Evolutionary conservation across 1,140 invertebrate genomes (phyloP), one percentile per base, ranked within the genome.

Genomic region (Steinernema khuongi): DNA sequence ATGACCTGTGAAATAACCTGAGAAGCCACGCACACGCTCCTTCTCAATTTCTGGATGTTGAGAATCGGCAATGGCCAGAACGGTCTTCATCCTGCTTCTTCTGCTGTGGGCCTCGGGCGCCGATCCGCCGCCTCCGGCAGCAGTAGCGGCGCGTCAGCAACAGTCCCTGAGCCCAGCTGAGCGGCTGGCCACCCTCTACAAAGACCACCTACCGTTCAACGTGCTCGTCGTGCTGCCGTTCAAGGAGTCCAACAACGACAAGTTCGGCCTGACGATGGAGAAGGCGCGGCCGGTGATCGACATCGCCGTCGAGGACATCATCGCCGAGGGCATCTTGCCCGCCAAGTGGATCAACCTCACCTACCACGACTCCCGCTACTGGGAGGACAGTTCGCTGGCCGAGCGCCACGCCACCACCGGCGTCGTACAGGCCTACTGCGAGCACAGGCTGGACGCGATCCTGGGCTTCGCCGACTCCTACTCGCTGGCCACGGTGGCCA

Each of bases 391-490:
- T 17, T 26, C 71, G 19, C 44, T 84, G 14, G 82, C 84, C 11
- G 83, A 84, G 60, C 50, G 79, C 28, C 67, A 71, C 31, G 67
- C 77, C 1, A 74, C 79, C 18, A 73, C 71, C 31, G 79, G 78
- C 22, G 74, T 81, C 18, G 68, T 77, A 11, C 67, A 71, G 68
- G 81, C 81, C 17, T 83, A 83, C 67, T 83, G 79, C 44, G 75
- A 83, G 43, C 44, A 76, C 31, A 77, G 79, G 14, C 73, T 84
- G 1, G 83, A 84, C 36, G 82, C 81, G 11, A 79, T 84, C 32
- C 88, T 96, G 76, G 94, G 94, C 0, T 92, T 94, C 0, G 90
- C 93, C 0, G 95, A 93, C 86, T 92, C 93, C 81, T 96, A 95
- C 85, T 91, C 92, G 1, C 89, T 96, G 50, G 93, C 93, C 0